phyloP scores from a whole-genome alignment of 2,113 vertebrate genomes.

The Anguilla rostrata region DNA sequence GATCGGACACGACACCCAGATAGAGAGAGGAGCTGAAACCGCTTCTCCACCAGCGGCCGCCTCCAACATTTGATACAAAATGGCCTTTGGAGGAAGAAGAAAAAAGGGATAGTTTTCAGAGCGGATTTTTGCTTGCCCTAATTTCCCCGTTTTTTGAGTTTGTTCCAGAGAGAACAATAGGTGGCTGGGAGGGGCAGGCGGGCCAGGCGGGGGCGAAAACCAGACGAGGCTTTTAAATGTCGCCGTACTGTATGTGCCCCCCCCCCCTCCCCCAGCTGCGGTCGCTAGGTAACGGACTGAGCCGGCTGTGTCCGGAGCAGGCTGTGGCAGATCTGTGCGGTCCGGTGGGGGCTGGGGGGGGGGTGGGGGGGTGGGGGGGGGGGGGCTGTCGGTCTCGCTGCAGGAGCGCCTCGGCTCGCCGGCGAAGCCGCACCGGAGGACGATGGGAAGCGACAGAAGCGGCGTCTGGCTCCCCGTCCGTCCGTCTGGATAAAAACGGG shows the following conservation, averaged over 20 bases:
- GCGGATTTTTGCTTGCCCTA: neutral
- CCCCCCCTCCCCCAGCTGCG: slow-evolving; percentile 44
- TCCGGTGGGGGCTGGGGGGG: slow-evolving; percentile 25
- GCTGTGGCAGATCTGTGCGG: slow-evolving; percentile 31
- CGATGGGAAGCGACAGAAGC: slow-evolving; percentile 48
- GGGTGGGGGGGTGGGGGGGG: neutral
- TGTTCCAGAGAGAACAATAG: slow-evolving; percentile 33
- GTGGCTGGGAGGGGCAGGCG: slow-evolving; percentile 30
- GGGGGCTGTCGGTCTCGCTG: neutral
- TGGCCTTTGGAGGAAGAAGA: neutral
- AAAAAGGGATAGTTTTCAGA: neutral
- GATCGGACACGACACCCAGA: slow-evolving; percentile 48
- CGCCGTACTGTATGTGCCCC: slow-evolving; percentile 41
- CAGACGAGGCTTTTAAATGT: slow-evolving; percentile 33
- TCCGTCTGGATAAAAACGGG: slow-evolving; percentile 66
- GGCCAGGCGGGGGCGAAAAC: neutral
- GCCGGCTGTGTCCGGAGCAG: slow-evolving; percentile 32
- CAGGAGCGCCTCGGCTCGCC: slow-evolving; percentile 24
- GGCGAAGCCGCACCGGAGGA: slow-evolving; percentile 42
- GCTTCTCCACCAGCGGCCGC: slow-evolving; percentile 35
- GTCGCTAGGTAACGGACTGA: slow-evolving; percentile 66
- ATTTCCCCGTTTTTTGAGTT: neutral
- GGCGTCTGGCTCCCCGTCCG: slow-evolving; percentile 54
- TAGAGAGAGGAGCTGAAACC: slow-evolving; percentile 55
- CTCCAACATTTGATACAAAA: neutral